Base-by-base conservation (phyloP, 2,113 vertebrate species). In the Bubalus kerabau region DNA sequence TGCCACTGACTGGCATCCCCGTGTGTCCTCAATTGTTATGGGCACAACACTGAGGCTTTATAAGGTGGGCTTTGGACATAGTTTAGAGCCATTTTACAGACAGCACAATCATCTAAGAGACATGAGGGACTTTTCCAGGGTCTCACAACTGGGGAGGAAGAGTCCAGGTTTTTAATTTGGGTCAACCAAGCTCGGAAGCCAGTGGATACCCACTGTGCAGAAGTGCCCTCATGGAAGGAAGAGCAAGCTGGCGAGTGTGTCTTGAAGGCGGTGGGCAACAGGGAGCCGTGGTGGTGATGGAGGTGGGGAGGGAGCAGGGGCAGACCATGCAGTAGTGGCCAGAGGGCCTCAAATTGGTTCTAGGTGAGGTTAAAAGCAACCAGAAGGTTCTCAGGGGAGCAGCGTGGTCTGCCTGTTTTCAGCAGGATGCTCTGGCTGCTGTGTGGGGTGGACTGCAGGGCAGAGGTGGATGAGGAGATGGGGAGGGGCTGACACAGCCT, bases 1-100 rank as follows among this genome's bases (percentile, higher is more conserved):
- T 54, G 43, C 46, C 0, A 4, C 2, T 2, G n/a, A 14, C n/a
- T 10, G 17, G n/a, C 46, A 0, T 26, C 2, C 1, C 46, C 0
- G 28, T 2, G 15, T 2, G 30, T 52, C 46, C 5, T 21, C 0
- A 2, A 21, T 9, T 24, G 6, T 54, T 26, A 5, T 2, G 4
- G 7, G n/a, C 3, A 0, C 12, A 5, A 7, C 32, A 13, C 43
- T 1, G 5, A 12, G 52, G 40, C 43, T n/a, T 11, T 6, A 3
- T 4, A 9, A 19, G 2, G 1, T 14, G 16, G n/a, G 80, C 54
- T 1, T 10, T 7, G 23, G 8, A 32, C 19, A 46, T 50, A 1
- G 1, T 32, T 64, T 4, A 62, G 21, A 52, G 19, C 54, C 43
- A 19, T 24, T 52, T 52, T 15, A 26, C 54, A 54, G 94, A 60